A percentile compares a stretch with the other conserved stretches of the same genome.
These are phyloP conservation scores for Coecobrya sp. DNA, from an alignment of 2,888 invertebrate species.

Conservation along the genomic window DNA sequence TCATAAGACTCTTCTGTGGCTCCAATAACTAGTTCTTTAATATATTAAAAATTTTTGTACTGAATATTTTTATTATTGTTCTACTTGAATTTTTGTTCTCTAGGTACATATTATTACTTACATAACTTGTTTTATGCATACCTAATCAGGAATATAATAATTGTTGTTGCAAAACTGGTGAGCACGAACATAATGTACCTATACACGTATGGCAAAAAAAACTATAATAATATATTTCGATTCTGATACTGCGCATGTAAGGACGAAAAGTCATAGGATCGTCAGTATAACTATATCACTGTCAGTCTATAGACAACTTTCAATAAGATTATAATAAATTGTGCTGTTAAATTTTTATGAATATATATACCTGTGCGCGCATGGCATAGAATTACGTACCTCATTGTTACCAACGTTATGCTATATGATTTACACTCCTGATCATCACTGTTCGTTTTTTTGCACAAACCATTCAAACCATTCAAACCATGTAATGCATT, in stretches of 20 bases:
- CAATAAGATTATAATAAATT: too few relatives aligned
- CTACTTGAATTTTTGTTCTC: background rate
- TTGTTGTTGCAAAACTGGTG: background rate
- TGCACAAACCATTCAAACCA: conserved; percentile 12
- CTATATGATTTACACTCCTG: background rate
- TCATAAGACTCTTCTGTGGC: background rate
- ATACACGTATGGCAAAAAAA: too few relatives aligned
- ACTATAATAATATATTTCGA: too few relatives aligned
- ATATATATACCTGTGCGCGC: too few relatives aligned
- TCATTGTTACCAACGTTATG: background rate
- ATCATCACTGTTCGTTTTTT: background rate
- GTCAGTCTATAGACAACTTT: too few relatives aligned
- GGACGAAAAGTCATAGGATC: too few relatives aligned
- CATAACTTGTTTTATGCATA: conserved; percentile 30
- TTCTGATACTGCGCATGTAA: too few relatives aligned
- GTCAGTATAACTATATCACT: too few relatives aligned
- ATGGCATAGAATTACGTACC: too few relatives aligned
- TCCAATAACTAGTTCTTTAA: conserved; percentile 1
- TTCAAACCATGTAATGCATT: background rate
- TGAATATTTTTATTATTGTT: background rate
- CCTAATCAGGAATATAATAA: conserved; percentile 1
- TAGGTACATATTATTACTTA: conserved; percentile 19
- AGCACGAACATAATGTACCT: background rate
- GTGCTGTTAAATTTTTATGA: too few relatives aligned
- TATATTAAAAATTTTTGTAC: background rate